Evolutionary conservation across 53 echinoderm and acorn worm genomes (phyloP).

Genomic region (Temnopleurus reevesii): DNA sequence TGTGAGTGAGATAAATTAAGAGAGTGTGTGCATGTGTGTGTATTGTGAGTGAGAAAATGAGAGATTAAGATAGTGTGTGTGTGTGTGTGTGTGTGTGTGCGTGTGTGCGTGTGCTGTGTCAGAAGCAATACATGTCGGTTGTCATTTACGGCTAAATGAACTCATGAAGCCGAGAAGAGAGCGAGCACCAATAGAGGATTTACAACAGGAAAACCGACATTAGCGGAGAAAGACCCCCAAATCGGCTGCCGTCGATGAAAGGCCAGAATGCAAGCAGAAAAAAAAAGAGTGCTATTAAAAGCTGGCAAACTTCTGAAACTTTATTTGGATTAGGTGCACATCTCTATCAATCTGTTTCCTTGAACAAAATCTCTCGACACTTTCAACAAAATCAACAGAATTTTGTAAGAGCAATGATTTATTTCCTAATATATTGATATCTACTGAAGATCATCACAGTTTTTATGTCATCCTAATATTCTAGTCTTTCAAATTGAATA

Average conservation of each 20-base stretch:
- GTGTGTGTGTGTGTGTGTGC: neutral
- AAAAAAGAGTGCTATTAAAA: conserved; percentile 23
- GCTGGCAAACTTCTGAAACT: conserved; percentile 21
- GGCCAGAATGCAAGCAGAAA: neutral
- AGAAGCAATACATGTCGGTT: conserved; percentile 23
- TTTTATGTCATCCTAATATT: no score
- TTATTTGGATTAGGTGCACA: neutral
- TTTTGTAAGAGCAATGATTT: neutral
- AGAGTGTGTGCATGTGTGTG: neutral
- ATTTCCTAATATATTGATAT: neutral
- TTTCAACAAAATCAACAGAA: neutral
- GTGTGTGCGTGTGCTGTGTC: conserved; percentile 16
- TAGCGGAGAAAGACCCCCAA: conserved; percentile 44
- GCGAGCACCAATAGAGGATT: conserved; percentile 40
- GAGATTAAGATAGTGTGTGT: neutral
- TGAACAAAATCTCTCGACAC: neutral
- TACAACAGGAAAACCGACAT: conserved; percentile 49
- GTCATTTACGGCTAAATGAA: conserved; percentile 26
- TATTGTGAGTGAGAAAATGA: no score
- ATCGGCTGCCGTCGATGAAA: conserved; percentile 5
- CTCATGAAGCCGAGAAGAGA: conserved; percentile 34
- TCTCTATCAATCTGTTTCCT: neutral
- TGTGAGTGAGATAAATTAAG: neutral
- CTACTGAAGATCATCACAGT: neutral
- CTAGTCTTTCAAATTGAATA: no score